Conservation (phyloP, 2,888 invertebrate genomes). For the Iphiclides podalirius region DNA sequence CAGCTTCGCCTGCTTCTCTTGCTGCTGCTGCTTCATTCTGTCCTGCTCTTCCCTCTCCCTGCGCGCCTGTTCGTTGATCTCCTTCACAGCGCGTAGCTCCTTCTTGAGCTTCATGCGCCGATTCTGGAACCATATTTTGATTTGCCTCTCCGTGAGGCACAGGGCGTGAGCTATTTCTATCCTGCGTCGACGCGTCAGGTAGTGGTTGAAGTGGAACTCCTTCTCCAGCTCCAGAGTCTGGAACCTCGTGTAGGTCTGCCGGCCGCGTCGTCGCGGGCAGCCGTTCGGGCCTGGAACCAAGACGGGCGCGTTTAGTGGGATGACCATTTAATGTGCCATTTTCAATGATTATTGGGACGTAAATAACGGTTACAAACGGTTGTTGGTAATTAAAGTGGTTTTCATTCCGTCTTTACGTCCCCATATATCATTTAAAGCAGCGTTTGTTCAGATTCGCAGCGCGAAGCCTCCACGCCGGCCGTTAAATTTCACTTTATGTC, state of each 20-base stretch:
- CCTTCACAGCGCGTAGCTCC: conserved; percentile 95
- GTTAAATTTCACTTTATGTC: conserved; percentile 77
- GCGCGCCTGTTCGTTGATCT: conserved; percentile 96
- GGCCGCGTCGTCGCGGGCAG: conserved; percentile 94
- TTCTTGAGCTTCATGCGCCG: conserved; percentile 98
- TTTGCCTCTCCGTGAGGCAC: conserved; percentile 97
- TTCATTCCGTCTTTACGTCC: conserved; percentile 62
- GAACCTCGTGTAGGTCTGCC: conserved; percentile 98
- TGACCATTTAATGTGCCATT: background rate
- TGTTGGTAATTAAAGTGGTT: conserved; percentile 31
- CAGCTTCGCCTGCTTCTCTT: conserved; percentile 91
- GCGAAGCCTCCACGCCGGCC: conserved; percentile 59
- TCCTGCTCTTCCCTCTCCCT: conserved; percentile 95
- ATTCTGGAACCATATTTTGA: conserved; percentile 98
- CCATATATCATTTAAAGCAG: conserved; percentile 62
- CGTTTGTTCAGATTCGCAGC: conserved; percentile 52
- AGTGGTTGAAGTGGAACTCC: conserved; percentile 99
- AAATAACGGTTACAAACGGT: background rate
- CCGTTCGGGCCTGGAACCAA: conserved; percentile 94
- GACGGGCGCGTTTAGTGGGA: conserved; percentile 25
- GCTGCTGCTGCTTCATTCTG: conserved; percentile 93
- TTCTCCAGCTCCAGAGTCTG: conserved; percentile 98
- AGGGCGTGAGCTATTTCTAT: conserved; percentile 98
- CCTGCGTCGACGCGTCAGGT: conserved; percentile 95
- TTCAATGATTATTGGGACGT: conserved; percentile 20